phyloP scores from a whole-genome alignment of 2,888 invertebrate species.

The Pollenia labialis region DNA sequence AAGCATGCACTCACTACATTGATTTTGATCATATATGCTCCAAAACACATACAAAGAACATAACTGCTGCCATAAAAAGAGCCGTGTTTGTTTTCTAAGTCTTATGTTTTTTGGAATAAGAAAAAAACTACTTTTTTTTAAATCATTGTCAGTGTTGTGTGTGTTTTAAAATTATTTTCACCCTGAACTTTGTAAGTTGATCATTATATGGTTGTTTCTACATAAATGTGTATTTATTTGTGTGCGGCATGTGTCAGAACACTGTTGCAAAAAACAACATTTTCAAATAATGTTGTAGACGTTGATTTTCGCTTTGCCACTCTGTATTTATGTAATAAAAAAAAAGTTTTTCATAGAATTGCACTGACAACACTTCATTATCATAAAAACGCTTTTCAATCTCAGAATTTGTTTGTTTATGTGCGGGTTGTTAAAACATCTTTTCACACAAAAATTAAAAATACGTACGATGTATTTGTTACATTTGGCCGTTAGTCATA shows the following conservation, averaged over 20 bases:
- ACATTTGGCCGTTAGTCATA: constrained; percentile 14
- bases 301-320: constrained; percentile 31
- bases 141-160: constrained; percentile 18
- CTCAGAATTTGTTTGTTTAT: constrained; percentile 19
- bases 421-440: constrained; percentile 61
- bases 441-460: constrained; percentile 8
- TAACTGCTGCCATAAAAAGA: background rate
- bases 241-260: constrained; percentile 48
- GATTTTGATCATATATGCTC: constrained; percentile 13
- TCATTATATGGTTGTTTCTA: constrained; percentile 3
- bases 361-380: constrained; percentile 37
- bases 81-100: constrained; percentile 41
- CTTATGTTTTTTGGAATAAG: constrained; percentile 30
- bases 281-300: constrained; percentile 32
- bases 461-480: constrained; percentile 8
- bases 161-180: constrained; percentile 43
- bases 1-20: background rate
- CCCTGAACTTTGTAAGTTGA: constrained; percentile 54
- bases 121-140: background rate
- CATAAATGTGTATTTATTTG: background rate
- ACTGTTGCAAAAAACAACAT: constrained; percentile 56
- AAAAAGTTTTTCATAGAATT: background rate
- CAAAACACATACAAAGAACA: background rate
- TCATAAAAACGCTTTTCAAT: constrained; percentile 41
- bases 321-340: constrained; percentile 42